Percentiles rank a stretch among this genome's conserved stretches.
These are phyloP conservation scores for Mormyrus hasselquistii DNA, from an alignment of 2,797 vertebrate genomes.

Conservation along the genomic window DNA sequence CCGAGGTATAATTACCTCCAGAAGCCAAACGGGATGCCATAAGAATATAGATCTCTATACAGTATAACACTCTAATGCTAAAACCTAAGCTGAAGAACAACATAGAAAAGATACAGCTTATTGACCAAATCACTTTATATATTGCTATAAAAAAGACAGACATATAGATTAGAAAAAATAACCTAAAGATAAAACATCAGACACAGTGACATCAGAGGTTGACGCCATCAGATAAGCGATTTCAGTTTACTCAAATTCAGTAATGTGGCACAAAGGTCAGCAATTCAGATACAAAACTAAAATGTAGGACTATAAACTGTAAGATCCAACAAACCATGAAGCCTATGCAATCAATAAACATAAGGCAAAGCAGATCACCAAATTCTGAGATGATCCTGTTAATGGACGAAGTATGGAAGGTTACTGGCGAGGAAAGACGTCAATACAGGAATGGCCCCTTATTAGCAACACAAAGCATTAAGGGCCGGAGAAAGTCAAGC, in stretches of 20 bases:
- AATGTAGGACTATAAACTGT: not conserved
- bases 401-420: not conserved
- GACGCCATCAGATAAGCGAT: not conserved
- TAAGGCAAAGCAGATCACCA: not conserved
- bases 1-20: not conserved
- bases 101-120: not conserved
- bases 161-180: not conserved
- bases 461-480: not conserved
- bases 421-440: not conserved
- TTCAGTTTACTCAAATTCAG: not conserved
- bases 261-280: not conserved
- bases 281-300: not conserved
- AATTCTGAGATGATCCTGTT: not conserved
- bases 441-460: not conserved
- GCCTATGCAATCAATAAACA: not conserved
- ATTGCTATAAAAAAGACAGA: not conserved
- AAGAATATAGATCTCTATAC: not conserved
- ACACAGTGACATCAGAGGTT: not conserved
- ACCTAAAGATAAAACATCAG: not conserved
- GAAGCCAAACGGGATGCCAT: not conserved
- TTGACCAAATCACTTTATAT: not conserved
- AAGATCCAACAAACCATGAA: not conserved
- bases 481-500: not conserved
- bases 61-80: not conserved
- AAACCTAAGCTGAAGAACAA: not conserved